Conservation (phyloP, 2,797 vertebrate genomes). For the Thripadectes ignobilis region DNA sequence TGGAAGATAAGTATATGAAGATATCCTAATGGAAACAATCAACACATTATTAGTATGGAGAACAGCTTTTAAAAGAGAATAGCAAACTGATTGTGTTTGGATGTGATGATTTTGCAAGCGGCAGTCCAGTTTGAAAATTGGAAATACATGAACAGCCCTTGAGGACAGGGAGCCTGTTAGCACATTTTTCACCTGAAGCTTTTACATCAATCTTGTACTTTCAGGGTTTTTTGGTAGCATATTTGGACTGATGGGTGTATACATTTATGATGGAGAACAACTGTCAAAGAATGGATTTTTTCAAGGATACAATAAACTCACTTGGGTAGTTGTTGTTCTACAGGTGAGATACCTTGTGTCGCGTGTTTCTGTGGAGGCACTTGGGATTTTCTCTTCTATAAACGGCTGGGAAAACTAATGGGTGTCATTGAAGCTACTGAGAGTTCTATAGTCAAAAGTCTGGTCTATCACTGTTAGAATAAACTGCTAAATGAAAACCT, state of each 20-base stretch:
- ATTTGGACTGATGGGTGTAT: slow-evolving; percentile 93
- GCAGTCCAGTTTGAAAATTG: neutral
- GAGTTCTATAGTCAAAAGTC: neutral
- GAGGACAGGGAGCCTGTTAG: neutral
- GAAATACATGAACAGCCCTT: neutral
- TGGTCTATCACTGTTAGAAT: neutral
- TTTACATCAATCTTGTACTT: slow-evolving; percentile 40
- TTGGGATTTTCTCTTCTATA: neutral
- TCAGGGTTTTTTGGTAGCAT: slow-evolving; percentile 93
- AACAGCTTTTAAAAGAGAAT: neutral
- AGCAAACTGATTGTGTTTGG: neutral
- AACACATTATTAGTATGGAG: neutral
- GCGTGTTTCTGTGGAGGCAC: neutral
- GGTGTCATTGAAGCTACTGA: neutral
- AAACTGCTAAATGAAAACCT: neutral
- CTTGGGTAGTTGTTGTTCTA: slow-evolving; percentile 91
- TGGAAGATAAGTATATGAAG: neutral
- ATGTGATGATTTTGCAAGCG: neutral
- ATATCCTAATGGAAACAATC: neutral
- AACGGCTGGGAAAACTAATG: neutral
- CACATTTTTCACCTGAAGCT: neutral
- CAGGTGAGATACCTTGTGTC: slow-evolving; percentile 82
- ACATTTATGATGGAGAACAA: slow-evolving; percentile 90
- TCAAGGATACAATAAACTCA: slow-evolving; percentile 94
- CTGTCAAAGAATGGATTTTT: slow-evolving; percentile 93